A percentile compares a stretch with the other conserved stretches of the same genome.
Evolutionary conservation across 1,140 invertebrate genomes (phyloP).

Genomic region (Drosophila novamexicana): DNA sequence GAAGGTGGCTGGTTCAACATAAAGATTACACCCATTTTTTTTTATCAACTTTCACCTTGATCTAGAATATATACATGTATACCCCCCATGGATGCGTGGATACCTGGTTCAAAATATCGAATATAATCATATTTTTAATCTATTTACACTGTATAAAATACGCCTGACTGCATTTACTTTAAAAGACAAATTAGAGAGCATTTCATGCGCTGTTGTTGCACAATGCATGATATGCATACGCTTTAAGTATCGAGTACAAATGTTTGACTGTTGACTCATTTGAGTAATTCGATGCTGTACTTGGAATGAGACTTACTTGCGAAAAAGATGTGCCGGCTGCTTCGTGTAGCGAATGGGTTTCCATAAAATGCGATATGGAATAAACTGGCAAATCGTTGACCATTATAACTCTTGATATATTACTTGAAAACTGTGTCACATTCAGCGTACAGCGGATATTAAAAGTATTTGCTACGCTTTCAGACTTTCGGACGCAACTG

Average conservation of each 20-base stretch:
- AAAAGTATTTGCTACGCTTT: constrained; percentile 52
- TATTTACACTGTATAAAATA: no score
- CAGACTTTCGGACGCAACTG: constrained; percentile 31
- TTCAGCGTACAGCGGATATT: constrained; percentile 19
- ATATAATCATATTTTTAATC: no score
- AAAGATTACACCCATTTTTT: no score
- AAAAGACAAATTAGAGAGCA: no score
- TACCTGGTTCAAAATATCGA: no score
- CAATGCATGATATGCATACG: background rate
- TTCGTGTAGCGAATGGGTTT: constrained; percentile 36
- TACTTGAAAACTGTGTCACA: constrained; percentile 10
- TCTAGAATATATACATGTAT: no score
- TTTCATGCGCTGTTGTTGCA: background rate
- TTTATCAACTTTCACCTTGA: no score
- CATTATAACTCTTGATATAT: constrained; percentile 41
- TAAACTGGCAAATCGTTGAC: constrained; percentile 63
- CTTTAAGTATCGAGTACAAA: background rate
- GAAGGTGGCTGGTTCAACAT: no score
- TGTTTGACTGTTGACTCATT: constrained; percentile 22
- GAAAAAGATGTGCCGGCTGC: constrained; percentile 16
- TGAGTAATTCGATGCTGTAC: constrained; percentile 5
- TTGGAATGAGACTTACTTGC: constrained; percentile 50
- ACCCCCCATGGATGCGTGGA: no score
- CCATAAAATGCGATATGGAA: constrained; percentile 76
- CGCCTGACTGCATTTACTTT: no score